Base-by-base conservation (phyloP, 2,888 invertebrate genomes). In the Ormyrus labotus region DNA sequence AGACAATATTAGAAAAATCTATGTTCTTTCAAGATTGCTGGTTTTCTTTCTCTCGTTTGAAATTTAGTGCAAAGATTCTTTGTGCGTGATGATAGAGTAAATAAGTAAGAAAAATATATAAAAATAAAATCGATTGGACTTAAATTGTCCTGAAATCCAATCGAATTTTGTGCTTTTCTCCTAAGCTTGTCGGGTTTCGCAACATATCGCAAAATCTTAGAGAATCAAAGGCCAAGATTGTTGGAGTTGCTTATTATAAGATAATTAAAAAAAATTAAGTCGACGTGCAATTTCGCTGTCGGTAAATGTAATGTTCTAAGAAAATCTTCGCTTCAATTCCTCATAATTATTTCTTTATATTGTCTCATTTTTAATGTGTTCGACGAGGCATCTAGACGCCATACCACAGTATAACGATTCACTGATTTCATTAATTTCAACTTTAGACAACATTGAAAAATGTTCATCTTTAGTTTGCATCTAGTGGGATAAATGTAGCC, bases 1-100 rank as follows among this genome's bases (percentile, higher is more conserved):
- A 88, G 89, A 89, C 89, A 89, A 89, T 89, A 90, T 87, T 85
- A 85, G 85, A 81, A 82, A 78, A 80, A 68, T 70, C 45, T 70
- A 76, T 83, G 47, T 81, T 78, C 82, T 86, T 85, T 85, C 11
- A 63, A 61, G 6, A 64, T 73, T 47, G 34, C 64, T 81, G 10
- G 58, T 53, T 80, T 65, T 55, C 55, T 79, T 76, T 76, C 71
- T 64, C 55, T 71, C 61, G 61, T 72, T 78, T 75, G 34, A 63
- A 8, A 70, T 60, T 81, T 75, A 72, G 55, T 68, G 68, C 72
- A 75, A 79, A 58, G 19, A 69, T 11, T 68, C 48, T 73, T 73
- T 75, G 53, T 70, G 70, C 73, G 77, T 78, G 69, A 74, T 78
- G 65, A 70, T 67, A 74, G 45, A 50, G 47, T 67, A 78, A 82